Conservation (phyloP, 1,140 invertebrate genomes). For the Aphelenchoides fujianensis region DNA sequence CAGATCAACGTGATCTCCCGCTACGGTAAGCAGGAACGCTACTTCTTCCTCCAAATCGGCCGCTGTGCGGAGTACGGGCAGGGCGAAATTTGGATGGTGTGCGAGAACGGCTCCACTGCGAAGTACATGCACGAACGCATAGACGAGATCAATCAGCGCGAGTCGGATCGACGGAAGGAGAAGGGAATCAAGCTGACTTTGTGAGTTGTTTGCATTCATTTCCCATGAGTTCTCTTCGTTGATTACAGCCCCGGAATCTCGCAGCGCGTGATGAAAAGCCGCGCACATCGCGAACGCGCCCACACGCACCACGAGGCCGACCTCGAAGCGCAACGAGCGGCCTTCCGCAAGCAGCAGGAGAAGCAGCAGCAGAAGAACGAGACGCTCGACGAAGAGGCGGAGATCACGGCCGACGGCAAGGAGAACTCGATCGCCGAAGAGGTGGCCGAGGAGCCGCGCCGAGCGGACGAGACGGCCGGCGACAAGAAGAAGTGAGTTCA, state of each 20-base stretch:
- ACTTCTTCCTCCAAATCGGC: constrained; percentile 41
- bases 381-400: background rate
- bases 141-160: constrained; percentile 30
- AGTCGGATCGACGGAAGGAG: constrained; percentile 32
- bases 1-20: constrained; percentile 43
- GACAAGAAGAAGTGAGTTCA: background rate
- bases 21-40: constrained; percentile 43
- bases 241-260: constrained; percentile 30
- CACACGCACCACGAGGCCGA: constrained; percentile 26
- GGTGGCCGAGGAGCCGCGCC: no score
- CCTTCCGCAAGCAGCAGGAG: background rate
- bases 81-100: constrained; percentile 39
- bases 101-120: constrained; percentile 31
- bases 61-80: constrained; percentile 36
- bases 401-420: background rate
- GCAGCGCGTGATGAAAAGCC: constrained; percentile 35
- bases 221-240: background rate
- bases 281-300: constrained; percentile 35
- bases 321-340: background rate
- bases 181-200: constrained; percentile 37
- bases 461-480: background rate
- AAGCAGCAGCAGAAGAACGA: background rate
- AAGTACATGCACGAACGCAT: constrained; percentile 40
- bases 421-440: background rate
- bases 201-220: constrained; percentile 24